phyloP scores from a whole-genome alignment of 2,797 vertebrate species.

The Poecilia wingei region DNA sequence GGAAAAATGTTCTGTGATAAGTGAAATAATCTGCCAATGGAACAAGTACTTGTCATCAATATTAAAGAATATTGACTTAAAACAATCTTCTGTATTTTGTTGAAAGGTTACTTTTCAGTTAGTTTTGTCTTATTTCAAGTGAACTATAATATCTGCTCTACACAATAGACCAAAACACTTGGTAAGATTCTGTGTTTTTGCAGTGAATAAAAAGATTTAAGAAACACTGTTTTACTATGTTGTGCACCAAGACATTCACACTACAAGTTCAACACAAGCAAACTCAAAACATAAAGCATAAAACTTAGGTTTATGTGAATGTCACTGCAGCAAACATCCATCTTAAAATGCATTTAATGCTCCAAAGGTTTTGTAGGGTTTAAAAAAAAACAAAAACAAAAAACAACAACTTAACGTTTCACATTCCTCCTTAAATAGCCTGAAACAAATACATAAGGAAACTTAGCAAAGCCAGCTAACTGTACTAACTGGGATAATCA shows the following conservation, averaged over 20 bases:
- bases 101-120: too few relatives aligned
- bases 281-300: not conserved
- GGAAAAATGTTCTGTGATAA: too few relatives aligned
- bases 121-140: too few relatives aligned
- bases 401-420: too few relatives aligned
- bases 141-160: too few relatives aligned
- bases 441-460: not conserved
- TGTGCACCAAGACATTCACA: not conserved
- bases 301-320: not conserved
- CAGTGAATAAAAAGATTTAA: not conserved
- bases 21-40: too few relatives aligned
- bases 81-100: too few relatives aligned
- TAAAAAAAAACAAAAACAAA: too few relatives aligned
- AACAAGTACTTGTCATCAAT: too few relatives aligned
- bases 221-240: not conserved
- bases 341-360: not conserved
- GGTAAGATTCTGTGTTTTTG: too few relatives aligned
- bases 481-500: not conserved
- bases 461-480: not conserved
- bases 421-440: not conserved
- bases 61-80: too few relatives aligned
- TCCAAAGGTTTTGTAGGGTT: not conserved
- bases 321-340: not conserved
- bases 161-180: too few relatives aligned
- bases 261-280: not conserved